A percentile compares a stretch with the other conserved stretches of the same genome.
Conservation (phyloP, 1,140 invertebrate species). For the Drusus annulatus region DNA sequence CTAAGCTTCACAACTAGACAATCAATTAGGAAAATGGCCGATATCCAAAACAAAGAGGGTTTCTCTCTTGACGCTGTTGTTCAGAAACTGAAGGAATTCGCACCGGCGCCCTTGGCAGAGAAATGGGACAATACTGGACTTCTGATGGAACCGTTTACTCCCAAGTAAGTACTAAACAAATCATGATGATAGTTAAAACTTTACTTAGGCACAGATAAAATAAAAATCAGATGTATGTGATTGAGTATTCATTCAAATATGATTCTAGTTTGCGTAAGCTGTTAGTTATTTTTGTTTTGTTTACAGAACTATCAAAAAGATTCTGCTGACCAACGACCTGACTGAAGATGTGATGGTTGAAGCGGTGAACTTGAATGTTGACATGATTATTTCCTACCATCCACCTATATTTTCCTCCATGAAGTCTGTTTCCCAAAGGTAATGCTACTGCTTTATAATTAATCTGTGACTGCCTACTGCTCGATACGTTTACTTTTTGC, state of each 20-base stretch:
- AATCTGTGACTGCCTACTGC: no score
- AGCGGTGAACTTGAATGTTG: slow-evolving; percentile 78
- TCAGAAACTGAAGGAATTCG: slow-evolving; percentile 78
- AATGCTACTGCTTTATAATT: no score
- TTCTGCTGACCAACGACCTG: slow-evolving; percentile 96
- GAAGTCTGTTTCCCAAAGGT: slow-evolving; percentile 90
- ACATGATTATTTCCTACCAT: slow-evolving; percentile 96
- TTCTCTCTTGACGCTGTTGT: slow-evolving; percentile 75
- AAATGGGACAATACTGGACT: slow-evolving; percentile 97
- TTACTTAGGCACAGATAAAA: no score
- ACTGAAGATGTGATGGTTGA: slow-evolving; percentile 92
- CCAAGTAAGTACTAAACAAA: slow-evolving; percentile 62
- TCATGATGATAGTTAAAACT: no score
- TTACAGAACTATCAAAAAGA: slow-evolving; percentile 73
- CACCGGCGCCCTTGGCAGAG: slow-evolving; percentile 81
- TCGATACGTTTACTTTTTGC: no score
- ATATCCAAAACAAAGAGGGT: slow-evolving; percentile 61
- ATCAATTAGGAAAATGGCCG: background rate
- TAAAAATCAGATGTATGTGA: no score
- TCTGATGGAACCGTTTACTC: slow-evolving; percentile 83
- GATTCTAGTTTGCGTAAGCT: no score
- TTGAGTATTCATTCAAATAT: no score
- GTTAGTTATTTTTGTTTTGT: background rate
- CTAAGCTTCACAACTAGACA: background rate
- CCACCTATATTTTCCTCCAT: slow-evolving; percentile 92